Conservation (phyloP, 2,113 vertebrate genomes). For the Athene noctua region DNA sequence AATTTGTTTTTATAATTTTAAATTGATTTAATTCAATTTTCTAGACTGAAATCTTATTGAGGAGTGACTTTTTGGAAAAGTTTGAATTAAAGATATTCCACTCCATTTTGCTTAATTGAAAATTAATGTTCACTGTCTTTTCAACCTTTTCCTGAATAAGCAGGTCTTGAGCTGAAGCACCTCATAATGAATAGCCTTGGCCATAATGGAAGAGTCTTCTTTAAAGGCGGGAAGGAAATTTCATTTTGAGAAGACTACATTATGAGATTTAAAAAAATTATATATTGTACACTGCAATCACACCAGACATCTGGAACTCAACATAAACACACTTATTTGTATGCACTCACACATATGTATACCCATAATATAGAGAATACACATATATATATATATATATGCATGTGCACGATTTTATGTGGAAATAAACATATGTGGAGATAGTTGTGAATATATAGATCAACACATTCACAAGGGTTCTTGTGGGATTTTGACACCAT, state of each 20-base stretch:
- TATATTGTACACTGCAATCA: not conserved
- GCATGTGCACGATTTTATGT: not conserved
- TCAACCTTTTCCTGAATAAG: not conserved
- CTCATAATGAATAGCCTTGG: not conserved
- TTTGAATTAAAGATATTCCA: not conserved
- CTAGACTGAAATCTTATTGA: not conserved
- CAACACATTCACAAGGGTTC: not conserved
- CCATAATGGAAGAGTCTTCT: not conserved
- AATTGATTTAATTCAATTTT: not conserved
- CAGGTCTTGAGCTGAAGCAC: not conserved
- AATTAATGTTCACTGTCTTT: not conserved
- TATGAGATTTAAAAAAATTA: not conserved
- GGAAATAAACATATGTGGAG: not conserved
- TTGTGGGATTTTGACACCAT: not conserved
- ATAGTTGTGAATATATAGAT: not conserved
- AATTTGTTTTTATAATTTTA: not conserved
- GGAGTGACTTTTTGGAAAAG: not conserved
- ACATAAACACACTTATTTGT: not conserved
- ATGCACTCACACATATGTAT: not conserved
- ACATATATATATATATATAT: not conserved
- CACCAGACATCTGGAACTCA: not conserved
- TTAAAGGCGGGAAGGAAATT: not conserved
- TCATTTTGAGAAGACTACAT: not conserved
- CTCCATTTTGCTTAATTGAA: not conserved
- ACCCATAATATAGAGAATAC: not conserved